Percentiles rank a stretch among this genome's conserved stretches.
Conservation (phyloP, 2,888 invertebrate genomes). For the Plagiodera versicolora region DNA sequence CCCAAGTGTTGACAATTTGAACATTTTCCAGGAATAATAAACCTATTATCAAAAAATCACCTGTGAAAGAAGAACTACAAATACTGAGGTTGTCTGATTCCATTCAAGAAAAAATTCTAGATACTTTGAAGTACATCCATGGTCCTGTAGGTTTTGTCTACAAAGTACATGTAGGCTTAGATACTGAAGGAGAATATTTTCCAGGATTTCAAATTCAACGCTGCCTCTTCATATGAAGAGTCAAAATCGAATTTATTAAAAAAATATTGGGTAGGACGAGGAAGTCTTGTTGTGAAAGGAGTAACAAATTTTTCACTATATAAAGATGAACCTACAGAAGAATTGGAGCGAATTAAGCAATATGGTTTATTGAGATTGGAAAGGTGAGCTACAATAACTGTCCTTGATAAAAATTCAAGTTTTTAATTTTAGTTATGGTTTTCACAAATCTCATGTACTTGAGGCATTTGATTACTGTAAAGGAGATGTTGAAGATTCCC, state of each 20-base stretch:
- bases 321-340: slow-evolving; percentile 60
- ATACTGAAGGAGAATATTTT: not conserved
- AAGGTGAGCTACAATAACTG: slow-evolving; percentile 56
- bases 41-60: slow-evolving; percentile 53
- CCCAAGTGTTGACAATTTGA: slow-evolving; percentile 12
- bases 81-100: slow-evolving; percentile 68
- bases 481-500: slow-evolving; percentile 70
- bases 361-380: slow-evolving; percentile 74
- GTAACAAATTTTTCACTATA: slow-evolving; percentile 68
- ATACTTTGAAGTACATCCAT: slow-evolving; percentile 73
- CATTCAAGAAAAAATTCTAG: slow-evolving; percentile 72
- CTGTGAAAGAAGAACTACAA: slow-evolving; percentile 75
- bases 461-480: slow-evolving; percentile 72
- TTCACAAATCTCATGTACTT: slow-evolving; percentile 71
- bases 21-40: slow-evolving; percentile 27
- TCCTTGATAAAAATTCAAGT: slow-evolving; percentile 2
- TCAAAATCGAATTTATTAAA: slow-evolving; percentile 69
- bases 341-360: slow-evolving; percentile 66
- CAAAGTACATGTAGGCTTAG: not conserved
- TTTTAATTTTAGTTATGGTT: slow-evolving; percentile 66
- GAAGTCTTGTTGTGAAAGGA: slow-evolving; percentile 73
- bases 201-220: slow-evolving; percentile 57
- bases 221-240: slow-evolving; percentile 60
- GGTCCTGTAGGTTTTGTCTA: slow-evolving; percentile 63
- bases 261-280: slow-evolving; percentile 77